Evolutionary conservation across 2,888 invertebrate species (phyloP).

Genomic region (Nemotelus nigrinus): DNA sequence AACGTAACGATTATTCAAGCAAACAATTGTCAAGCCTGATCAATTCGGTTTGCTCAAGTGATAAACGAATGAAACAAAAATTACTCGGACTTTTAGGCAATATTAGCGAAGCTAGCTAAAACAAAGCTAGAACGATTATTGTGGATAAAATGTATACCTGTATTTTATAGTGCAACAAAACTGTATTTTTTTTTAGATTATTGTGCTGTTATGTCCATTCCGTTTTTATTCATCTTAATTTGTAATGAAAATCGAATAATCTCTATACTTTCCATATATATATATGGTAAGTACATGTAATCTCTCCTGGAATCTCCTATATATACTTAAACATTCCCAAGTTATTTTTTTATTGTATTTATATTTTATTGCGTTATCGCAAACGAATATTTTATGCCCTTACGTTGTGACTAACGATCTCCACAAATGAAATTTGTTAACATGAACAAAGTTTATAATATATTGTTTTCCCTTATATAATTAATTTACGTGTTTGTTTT

Average conservation of each 20-base stretch:
- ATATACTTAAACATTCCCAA: slow-evolving; percentile 41
- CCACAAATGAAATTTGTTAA: slow-evolving; percentile 35
- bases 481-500: slow-evolving; percentile 7
- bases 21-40: slow-evolving; percentile 88
- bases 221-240: slow-evolving; percentile 4
- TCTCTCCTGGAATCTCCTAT: not conserved
- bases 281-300: not conserved
- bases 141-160: slow-evolving; percentile 36
- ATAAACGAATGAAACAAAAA: slow-evolving; percentile 85
- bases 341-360: slow-evolving; percentile 36
- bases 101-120: slow-evolving; percentile 56
- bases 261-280: not conserved
- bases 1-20: slow-evolving; percentile 87
- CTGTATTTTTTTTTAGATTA: slow-evolving; percentile 29
- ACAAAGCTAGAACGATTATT: slow-evolving; percentile 21
- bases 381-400: slow-evolving; percentile 20
- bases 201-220: slow-evolving; percentile 21
- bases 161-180: slow-evolving; percentile 30
- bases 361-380: slow-evolving; percentile 13
- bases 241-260: slow-evolving; percentile 8
- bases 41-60: slow-evolving; percentile 86
- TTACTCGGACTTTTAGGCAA: slow-evolving; percentile 77
- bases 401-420: slow-evolving; percentile 45
- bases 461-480: slow-evolving; percentile 33
- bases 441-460: slow-evolving; percentile 45